Percentiles rank a stretch among this genome's conserved stretches.
Conservation (phyloP, 2,797 vertebrate genomes). For the Pipistrellus kuhlii region DNA sequence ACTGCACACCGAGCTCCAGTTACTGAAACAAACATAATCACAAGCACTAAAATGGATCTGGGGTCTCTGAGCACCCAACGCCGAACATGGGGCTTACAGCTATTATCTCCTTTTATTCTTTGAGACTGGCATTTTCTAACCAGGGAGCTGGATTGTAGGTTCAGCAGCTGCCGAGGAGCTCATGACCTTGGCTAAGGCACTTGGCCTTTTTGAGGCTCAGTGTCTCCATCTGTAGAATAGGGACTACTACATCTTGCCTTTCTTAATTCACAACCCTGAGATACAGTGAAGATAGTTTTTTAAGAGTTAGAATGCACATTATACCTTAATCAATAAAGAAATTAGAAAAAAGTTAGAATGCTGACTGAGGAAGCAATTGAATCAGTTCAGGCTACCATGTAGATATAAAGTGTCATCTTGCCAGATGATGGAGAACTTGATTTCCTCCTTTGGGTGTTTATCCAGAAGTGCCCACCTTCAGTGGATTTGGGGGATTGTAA, state of each 20-base stretch:
- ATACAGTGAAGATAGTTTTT: not conserved
- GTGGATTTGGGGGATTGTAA: not conserved
- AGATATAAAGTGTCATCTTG: conserved; percentile 32
- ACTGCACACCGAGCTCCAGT: not conserved
- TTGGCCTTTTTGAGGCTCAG: not conserved
- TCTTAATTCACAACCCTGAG: not conserved
- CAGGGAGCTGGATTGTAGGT: not conserved
- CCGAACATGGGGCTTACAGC: not conserved
- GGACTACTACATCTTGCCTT: not conserved
- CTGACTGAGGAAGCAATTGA: not conserved
- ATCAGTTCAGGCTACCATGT: not conserved
- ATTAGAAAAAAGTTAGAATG: not conserved
- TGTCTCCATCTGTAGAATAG: conserved; percentile 36
- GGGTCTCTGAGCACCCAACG: not conserved
- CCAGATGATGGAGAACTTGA: not conserved
- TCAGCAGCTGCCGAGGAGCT: not conserved
- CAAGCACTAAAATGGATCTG: not conserved
- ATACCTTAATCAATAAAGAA: no score
- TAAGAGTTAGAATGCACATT: not conserved
- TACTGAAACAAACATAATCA: not conserved
- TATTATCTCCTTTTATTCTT: not conserved
- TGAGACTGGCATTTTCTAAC: not conserved
- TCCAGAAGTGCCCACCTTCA: not conserved
- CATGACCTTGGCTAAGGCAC: not conserved
- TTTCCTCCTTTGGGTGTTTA: conserved; percentile 26